These are phyloP conservation scores for Mormyrus iriodes DNA, from an alignment of 2,113 vertebrate genomes.

Conservation along the genomic window DNA sequence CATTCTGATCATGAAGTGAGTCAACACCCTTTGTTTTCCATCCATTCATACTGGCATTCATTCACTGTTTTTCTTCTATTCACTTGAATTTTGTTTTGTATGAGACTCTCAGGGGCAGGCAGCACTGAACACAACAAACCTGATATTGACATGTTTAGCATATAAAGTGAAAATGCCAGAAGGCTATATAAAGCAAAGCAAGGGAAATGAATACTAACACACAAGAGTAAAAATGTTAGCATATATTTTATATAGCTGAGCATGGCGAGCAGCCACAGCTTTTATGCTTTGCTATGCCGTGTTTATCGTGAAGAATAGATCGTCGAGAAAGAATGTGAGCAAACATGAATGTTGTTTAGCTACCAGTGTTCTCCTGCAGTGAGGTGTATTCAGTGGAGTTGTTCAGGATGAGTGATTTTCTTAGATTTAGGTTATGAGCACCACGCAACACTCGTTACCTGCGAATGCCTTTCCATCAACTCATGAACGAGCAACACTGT, in stretches of 20 bases:
- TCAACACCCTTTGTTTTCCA: not conserved
- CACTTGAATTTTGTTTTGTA: not conserved
- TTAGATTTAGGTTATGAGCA: not conserved
- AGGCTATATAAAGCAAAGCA: not conserved
- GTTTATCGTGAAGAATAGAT: not conserved
- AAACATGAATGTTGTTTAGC: not conserved
- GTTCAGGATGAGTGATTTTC: not conserved
- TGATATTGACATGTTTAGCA: not conserved
- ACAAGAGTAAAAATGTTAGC: not conserved
- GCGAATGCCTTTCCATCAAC: not conserved
- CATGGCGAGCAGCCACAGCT: not conserved
- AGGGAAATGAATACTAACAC: not conserved
- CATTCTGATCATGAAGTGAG: slow-evolving; percentile 71
- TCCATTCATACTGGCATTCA: not conserved
- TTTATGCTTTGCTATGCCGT: not conserved
- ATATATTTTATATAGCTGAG: not conserved
- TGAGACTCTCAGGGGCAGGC: not conserved
- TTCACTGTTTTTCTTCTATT: not conserved
- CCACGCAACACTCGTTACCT: not conserved
- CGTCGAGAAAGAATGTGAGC: not conserved
- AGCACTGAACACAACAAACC: not conserved
- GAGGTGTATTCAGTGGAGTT: not conserved
- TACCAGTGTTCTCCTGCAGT: not conserved
- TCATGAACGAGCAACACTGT: not conserved
- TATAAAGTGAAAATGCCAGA: not conserved